phyloP scores from a whole-genome alignment of 2,797 vertebrate species.

The Pseudochromis fuscus region DNA sequence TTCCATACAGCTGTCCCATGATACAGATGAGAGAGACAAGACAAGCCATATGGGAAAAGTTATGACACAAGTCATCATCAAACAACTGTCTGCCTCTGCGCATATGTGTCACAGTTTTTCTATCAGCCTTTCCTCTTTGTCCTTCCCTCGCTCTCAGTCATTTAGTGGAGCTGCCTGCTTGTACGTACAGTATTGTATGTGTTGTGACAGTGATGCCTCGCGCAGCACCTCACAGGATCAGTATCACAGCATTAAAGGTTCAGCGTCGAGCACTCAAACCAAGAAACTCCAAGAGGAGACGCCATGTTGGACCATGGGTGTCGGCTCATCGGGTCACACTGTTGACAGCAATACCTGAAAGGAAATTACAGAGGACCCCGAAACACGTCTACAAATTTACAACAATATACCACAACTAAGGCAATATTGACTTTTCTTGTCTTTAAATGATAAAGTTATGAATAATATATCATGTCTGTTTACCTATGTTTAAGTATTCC shows the following conservation, averaged over 20 bases:
- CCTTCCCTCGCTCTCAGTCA: conserved; percentile 23
- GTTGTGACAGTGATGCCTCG: conserved; percentile 33
- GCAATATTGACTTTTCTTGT: neutral
- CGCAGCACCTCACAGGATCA: neutral
- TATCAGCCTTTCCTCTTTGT: conserved; percentile 25
- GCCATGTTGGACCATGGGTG: conserved; percentile 33
- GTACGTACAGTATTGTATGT: conserved; percentile 16
- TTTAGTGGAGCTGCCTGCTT: conserved; percentile 35
- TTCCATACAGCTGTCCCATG: conserved; percentile 61
- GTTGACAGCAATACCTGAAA: conserved; percentile 41
- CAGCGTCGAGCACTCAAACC: conserved; percentile 1
- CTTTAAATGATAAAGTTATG: neutral
- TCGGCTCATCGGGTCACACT: conserved; percentile 27
- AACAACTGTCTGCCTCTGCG: conserved; percentile 44
- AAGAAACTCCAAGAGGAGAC: conserved; percentile 3
- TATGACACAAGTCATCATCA: conserved; percentile 63
- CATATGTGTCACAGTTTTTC: conserved; percentile 24
- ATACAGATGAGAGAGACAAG: conserved; percentile 56
- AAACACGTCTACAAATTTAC: conserved; percentile 16
- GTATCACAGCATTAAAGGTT: neutral
- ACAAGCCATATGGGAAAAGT: conserved; percentile 62
- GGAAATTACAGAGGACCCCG: conserved; percentile 21
- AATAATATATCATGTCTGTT: neutral
- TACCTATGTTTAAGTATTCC: neutral
- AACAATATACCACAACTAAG: neutral